phyloP scores from a whole-genome alignment of 1,140 invertebrate species.

The Coptotermes formosanus region DNA sequence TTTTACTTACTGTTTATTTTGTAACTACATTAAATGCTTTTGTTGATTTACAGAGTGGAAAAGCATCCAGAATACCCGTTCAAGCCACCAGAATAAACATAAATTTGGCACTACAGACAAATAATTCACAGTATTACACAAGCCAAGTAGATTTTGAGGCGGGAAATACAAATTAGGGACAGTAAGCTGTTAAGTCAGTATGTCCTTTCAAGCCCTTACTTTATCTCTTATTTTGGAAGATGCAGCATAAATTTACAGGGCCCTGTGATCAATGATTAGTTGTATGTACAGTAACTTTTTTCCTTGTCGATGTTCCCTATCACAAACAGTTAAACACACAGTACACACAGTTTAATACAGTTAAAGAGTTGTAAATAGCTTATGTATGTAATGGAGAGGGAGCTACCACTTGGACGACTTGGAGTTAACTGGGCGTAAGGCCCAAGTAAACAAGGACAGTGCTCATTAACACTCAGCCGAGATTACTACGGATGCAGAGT shows the following conservation, averaged over 20 bases:
- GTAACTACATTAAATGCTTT: neutral
- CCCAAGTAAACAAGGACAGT: too few relatives aligned
- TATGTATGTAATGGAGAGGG: too few relatives aligned
- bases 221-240: neutral
- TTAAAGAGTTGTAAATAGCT: too few relatives aligned
- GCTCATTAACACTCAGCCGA: too few relatives aligned
- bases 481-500: too few relatives aligned
- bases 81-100: slow-evolving; percentile 41
- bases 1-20: slow-evolving; percentile 28
- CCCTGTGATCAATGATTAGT: neutral
- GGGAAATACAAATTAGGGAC: neutral
- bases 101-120: slow-evolving; percentile 33
- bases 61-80: slow-evolving; percentile 60
- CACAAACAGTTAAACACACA: neutral
- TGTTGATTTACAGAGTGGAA: slow-evolving; percentile 44
- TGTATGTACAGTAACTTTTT: neutral
- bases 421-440: too few relatives aligned
- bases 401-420: too few relatives aligned
- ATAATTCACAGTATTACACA: neutral
- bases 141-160: neutral
- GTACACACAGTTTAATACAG: too few relatives aligned
- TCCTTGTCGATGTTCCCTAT: neutral
- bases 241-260: too few relatives aligned
- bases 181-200: too few relatives aligned
- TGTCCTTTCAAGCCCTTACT: neutral